These are phyloP conservation scores for Bombus picipes DNA, from an alignment of 1,140 invertebrate species.

Conservation along the genomic window DNA sequence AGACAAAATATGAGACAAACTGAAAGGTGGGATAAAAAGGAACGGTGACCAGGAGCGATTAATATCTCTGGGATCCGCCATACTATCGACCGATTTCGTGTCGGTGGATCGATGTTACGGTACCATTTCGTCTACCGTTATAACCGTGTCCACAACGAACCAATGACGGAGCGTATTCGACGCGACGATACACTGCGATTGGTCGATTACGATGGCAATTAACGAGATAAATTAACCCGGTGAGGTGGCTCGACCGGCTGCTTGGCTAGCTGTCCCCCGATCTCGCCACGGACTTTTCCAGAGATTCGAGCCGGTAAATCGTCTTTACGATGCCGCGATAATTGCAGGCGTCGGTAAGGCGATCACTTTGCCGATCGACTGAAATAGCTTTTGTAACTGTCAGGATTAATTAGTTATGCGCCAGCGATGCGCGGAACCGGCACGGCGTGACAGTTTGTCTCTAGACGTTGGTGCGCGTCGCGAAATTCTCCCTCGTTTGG, in stretches of 20 bases:
- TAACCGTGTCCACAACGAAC: slow-evolving; percentile 16
- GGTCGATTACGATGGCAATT: slow-evolving; percentile 60
- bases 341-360: slow-evolving; percentile 59
- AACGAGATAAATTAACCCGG: slow-evolving; percentile 64
- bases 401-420: slow-evolving; percentile 64
- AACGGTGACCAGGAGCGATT: neutral
- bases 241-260: slow-evolving; percentile 36
- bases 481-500: slow-evolving; percentile 63
- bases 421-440: slow-evolving; percentile 12
- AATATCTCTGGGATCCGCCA: slow-evolving; percentile 34
- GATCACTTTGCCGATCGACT: slow-evolving; percentile 58
- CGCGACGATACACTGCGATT: slow-evolving; percentile 41
- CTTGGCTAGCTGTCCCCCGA: neutral
- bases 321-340: slow-evolving; percentile 38
- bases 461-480: neutral
- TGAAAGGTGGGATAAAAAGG: neutral
- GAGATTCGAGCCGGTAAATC: slow-evolving; percentile 27
- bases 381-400: slow-evolving; percentile 52
- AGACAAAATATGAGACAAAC: neutral
- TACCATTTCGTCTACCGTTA: slow-evolving; percentile 66
- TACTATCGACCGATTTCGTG: slow-evolving; percentile 41
- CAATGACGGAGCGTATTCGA: slow-evolving; percentile 46
- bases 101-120: slow-evolving; percentile 56
- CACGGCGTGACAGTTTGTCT: slow-evolving; percentile 35
- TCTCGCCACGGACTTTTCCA: slow-evolving; percentile 32